A percentile compares a stretch with the other conserved stretches of the same genome.
These are phyloP conservation scores for Lates calcarifer DNA, from an alignment of 2,113 vertebrate genomes.

Conservation along the genomic window DNA sequence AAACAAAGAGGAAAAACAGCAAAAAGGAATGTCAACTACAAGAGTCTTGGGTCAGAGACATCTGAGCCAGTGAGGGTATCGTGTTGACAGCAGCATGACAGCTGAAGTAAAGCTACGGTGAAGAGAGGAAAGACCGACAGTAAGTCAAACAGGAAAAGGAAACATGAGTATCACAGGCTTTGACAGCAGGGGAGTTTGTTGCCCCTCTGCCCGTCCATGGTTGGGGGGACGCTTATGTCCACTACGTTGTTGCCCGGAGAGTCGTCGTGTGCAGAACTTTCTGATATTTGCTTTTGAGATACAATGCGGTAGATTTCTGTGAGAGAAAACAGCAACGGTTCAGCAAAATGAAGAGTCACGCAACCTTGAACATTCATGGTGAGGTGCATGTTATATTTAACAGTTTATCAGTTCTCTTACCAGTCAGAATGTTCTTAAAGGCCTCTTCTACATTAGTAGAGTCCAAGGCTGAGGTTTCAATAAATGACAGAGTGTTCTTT, in stretches of 20 bases:
- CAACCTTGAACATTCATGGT: background rate
- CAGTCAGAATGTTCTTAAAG: constrained; percentile 98
- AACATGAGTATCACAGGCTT: constrained; percentile 89
- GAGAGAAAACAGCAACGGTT: constrained; percentile 20
- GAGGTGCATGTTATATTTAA: background rate
- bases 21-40: constrained; percentile 83
- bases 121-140: constrained; percentile 59
- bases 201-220: constrained; percentile 94
- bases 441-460: constrained; percentile 99
- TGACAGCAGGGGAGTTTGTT: constrained; percentile 97
- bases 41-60: constrained; percentile 65
- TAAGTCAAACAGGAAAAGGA: constrained; percentile 50
- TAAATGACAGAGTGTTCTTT: constrained; percentile 98
- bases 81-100: constrained; percentile 79
- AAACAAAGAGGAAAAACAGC: constrained; percentile 38
- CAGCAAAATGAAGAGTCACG: background rate
- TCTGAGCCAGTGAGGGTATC: constrained; percentile 76
- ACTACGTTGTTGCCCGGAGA: constrained; percentile 98
- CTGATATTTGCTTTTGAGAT: constrained; percentile 97
- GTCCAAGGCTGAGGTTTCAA: constrained; percentile 97
- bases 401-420: constrained; percentile 67
- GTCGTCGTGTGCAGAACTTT: constrained; percentile 92
- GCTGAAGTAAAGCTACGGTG: constrained; percentile 81
- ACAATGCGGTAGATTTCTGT: constrained; percentile 98
- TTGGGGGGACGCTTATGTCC: constrained; percentile 97